Conservation (phyloP, 2,888 invertebrate genomes). For the Heterodera filipjevi region DNA sequence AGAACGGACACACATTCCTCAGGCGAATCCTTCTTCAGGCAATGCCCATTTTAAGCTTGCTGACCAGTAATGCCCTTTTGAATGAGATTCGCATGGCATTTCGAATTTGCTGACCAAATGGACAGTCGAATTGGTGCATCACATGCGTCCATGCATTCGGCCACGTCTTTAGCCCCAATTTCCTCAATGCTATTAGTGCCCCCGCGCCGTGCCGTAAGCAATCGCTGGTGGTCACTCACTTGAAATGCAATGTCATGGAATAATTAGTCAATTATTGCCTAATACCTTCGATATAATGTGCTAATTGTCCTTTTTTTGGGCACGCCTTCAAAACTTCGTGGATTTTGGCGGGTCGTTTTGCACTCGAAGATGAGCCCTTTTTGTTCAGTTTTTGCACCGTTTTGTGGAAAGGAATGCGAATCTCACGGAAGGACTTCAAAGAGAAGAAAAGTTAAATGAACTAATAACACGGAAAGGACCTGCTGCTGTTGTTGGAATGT, state of each 20-base stretch:
- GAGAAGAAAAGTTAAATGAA: neutral
- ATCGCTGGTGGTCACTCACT: conserved; percentile 13
- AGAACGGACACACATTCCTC: too few species aligned
- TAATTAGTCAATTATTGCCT: neutral
- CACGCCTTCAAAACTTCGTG: conserved; percentile 11
- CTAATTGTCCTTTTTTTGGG: conserved; percentile 21
- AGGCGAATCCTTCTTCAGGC: too few species aligned
- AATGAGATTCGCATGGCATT: too few species aligned
- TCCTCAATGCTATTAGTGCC: neutral
- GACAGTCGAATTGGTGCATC: conserved; percentile 32
- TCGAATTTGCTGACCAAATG: conserved; percentile 32
- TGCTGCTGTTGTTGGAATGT: neutral
- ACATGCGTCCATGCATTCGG: conserved; percentile 39
- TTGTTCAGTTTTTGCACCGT: neutral
- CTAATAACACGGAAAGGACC: neutral
- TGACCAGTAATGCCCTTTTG: too few species aligned
- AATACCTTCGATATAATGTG: conserved; percentile 20
- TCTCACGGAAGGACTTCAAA: conserved; percentile 4
- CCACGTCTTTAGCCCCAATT: conserved; percentile 32
- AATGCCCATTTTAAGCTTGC: too few species aligned
- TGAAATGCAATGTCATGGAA: neutral
- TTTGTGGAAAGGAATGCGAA: conserved; percentile 18
- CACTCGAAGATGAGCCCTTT: neutral
- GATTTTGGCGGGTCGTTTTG: neutral
- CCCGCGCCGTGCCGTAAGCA: conserved; percentile 13